Evolutionary conservation across 2,113 vertebrate species (phyloP).

Genomic region (Tragelaphus imberbis): DNA sequence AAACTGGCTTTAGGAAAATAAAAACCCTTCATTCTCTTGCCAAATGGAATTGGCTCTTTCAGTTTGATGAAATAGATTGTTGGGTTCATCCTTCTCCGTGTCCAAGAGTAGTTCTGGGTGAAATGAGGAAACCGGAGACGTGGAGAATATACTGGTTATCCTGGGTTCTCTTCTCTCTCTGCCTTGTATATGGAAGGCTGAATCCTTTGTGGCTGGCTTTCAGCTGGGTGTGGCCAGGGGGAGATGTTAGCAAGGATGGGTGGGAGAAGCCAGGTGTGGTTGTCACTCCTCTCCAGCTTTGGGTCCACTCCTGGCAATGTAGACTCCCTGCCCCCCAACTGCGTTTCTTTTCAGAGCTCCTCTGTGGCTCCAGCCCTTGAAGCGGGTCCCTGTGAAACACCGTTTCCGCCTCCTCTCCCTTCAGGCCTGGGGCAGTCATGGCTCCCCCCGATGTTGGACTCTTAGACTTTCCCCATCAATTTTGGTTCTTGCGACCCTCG

Average conservation of each 20-base stretch:
- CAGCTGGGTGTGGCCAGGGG: not conserved
- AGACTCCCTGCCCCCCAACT: not conserved
- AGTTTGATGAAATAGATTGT: not conserved
- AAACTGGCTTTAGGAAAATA: not conserved
- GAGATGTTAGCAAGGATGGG: not conserved
- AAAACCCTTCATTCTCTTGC: not conserved
- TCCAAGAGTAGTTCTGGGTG: not conserved
- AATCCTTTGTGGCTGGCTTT: not conserved
- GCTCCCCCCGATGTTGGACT: fast-evolving
- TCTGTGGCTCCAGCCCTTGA: fast-evolving
- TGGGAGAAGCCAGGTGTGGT: fast-evolving
- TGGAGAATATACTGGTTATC: not conserved
- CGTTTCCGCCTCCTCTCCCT: not conserved
- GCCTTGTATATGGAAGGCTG: not conserved
- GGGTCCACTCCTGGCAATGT: not conserved
- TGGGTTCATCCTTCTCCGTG: not conserved
- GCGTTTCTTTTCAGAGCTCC: too few relatives aligned
- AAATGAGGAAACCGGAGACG: not conserved
- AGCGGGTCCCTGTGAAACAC: fast-evolving
- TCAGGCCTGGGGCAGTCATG: not conserved
- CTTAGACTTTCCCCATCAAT: too few relatives aligned
- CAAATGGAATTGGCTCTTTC: not conserved
- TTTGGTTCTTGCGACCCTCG: too few relatives aligned
- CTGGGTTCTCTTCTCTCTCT: not conserved
- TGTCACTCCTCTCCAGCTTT: too few relatives aligned